A percentile compares a stretch with the other conserved stretches of the same genome.
Conservation (phyloP, 2,113 vertebrate species). For the Cepphus grylle region DNA sequence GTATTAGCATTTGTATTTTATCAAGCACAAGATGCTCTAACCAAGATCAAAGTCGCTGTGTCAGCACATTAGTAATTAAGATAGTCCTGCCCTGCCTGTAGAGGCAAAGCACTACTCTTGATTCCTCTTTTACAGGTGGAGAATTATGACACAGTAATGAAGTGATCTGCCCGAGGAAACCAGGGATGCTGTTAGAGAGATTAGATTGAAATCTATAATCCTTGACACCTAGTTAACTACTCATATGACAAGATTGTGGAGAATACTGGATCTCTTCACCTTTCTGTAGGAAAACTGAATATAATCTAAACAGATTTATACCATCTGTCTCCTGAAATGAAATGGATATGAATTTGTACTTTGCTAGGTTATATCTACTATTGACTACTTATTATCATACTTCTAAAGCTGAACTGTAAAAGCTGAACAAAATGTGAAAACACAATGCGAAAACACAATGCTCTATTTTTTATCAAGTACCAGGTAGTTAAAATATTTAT, state of each 20-base stretch:
- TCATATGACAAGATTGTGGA: neutral
- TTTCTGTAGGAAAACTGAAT: neutral
- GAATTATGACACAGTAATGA: neutral
- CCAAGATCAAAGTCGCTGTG: neutral
- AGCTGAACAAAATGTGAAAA: neutral
- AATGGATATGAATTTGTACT: neutral
- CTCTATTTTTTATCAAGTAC: neutral
- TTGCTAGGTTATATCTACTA: neutral
- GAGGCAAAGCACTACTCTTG: neutral
- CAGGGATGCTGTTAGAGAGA: neutral
- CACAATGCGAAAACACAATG: neutral
- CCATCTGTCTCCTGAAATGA: neutral
- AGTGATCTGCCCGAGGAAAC: neutral
- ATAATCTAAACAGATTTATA: neutral
- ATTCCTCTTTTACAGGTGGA: neutral
- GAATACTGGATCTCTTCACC: neutral
- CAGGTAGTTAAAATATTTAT: neutral
- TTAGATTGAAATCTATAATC: slow-evolving; percentile 24
- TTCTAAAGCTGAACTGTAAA: neutral
- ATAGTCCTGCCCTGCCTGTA: neutral
- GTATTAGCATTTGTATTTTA: neutral
- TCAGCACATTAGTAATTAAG: neutral
- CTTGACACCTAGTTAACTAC: neutral
- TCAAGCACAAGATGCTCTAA: neutral
- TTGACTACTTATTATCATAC: neutral